Base-by-base conservation (phyloP, 2,888 invertebrate species). In the Hoplodrina ambigua region DNA sequence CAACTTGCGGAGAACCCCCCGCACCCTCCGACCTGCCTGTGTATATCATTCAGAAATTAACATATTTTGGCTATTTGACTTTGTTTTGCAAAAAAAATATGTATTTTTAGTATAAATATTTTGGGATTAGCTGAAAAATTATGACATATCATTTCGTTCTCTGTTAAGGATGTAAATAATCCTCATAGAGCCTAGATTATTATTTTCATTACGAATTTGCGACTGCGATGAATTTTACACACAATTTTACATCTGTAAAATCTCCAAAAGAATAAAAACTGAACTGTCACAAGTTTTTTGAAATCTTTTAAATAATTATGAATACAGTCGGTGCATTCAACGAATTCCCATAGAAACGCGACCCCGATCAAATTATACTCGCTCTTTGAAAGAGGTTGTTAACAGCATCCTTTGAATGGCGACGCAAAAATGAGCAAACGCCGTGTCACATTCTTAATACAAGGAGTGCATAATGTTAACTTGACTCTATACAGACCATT, bases 311-410 rank as follows among this genome's bases (percentile, higher is more conserved):
- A 78, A 80, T 75, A 55, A 72, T 78, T 78, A 85, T 76, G 69
- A 76, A 82, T 84, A 76, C 70, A 82, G 78, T 76, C 78, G 73
- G 82, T 84, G 88, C 88, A 90, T 92, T 92, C 88, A 90, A 88
- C 85, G 87, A 83, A 90, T 94, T 95, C 93, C 92, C 93, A 94
- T 94, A 95, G 94, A 94, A 94, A 94, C 85, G 89, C 88, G 92
- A 95, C 95, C 96, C 96, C 91, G 93, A 94, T 93, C 92, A 94
- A 94, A 95, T 95, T 95, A 95, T 96, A 87, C 93, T 92, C 92
- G 94, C 92, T 94, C 93, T 94, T 95, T 96, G 86, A 94, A 90
- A 93, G 90, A 91, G 90, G 94, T 94, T 96, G 96, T 96, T 96
- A 96, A 96, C 96, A 95, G 94, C 94, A 93, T 94, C 94, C 93